Evolutionary conservation across 2,888 invertebrate genomes (phyloP), one percentile per base, ranked within the genome.

Genomic region (Perdita meconis): DNA sequence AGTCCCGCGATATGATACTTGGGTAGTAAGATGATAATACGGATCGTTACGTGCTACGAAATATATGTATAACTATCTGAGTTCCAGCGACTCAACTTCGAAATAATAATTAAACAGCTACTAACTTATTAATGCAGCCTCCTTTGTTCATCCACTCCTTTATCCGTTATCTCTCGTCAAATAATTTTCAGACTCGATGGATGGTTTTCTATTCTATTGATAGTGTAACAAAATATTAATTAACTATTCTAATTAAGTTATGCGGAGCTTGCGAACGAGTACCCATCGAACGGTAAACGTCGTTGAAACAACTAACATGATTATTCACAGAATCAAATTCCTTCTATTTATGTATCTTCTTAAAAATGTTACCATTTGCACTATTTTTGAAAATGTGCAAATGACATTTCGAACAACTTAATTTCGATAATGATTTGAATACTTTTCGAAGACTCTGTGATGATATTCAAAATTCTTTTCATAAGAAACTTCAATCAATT

Each of bases 31-130:
- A 64, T 44, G 61, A 56, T 74, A 55, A 60, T 73, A 66, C 26
- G 60, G 47, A 73, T 73, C 74, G 65, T 73, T 75, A 73, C 57
- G 50, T 57, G 16, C 72, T n/a, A 12, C 26, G 42, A 38, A 74
- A 74, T 71, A 63, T 71, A 57, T 61, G 57, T 71, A 57, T 61
- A 63, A 64, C 40, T 42, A 2, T 8, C 24, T 22, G 26, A 38
- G n/a, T 71, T 34, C 6, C 51, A 8, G 12, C 72, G 22, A 63
- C 61, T 51, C 71, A 22, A 22, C 16, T n/a, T 16, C 42, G 2
- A 55, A 56, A 61, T 60, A 73, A 40, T 61, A 47, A 73, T 70
- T 60, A 69, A 55, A 67, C 19, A 19, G 19, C 22, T 16, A 16
- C 30, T 16, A 30, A 6, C 30, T n/a, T 34, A 53, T 53, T 34